phyloP scores from a whole-genome alignment of 2,888 invertebrate species.

The Prenolepis imparis region DNA sequence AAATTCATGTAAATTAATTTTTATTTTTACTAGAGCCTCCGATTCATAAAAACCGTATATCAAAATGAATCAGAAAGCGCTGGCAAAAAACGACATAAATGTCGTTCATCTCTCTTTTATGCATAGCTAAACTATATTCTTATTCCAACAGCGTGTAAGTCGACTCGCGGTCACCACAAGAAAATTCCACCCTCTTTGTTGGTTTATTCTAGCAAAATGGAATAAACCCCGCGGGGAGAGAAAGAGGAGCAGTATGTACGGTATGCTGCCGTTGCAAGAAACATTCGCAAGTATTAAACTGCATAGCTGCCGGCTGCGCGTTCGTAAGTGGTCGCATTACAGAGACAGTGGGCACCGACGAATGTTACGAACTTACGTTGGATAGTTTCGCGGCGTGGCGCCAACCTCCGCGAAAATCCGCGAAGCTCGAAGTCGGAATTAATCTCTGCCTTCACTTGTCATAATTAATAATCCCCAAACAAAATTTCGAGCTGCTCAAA shows the following conservation, averaged over 20 bases:
- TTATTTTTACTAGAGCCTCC: neutral
- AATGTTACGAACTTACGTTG: constrained; percentile 64
- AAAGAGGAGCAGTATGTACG: constrained; percentile 56
- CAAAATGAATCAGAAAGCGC: constrained; percentile 25
- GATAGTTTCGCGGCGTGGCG: constrained; percentile 63
- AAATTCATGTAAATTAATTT: neutral
- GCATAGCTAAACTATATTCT: constrained; percentile 45
- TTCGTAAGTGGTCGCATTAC: constrained; percentile 75
- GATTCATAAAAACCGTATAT: constrained; percentile 5
- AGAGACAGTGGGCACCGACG: constrained; percentile 64
- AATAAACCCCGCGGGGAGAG: constrained; percentile 57
- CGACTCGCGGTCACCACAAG: constrained; percentile 45
- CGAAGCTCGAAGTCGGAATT: constrained; percentile 54
- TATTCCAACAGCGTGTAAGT: constrained; percentile 52
- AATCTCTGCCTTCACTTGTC: constrained; percentile 39
- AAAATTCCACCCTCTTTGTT: constrained; percentile 40
- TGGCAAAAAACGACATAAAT: constrained; percentile 38
- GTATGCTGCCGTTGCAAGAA: constrained; percentile 70
- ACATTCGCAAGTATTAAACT: constrained; percentile 74
- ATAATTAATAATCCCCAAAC: neutral
- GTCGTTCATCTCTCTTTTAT: constrained; percentile 13
- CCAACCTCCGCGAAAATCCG: constrained; percentile 53
- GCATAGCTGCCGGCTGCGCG: constrained; percentile 64
- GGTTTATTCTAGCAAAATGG: constrained; percentile 60
- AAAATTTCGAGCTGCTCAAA: neutral